Conservation (phyloP, 2,113 vertebrate genomes). For the Thinocorus orbignyianus region DNA sequence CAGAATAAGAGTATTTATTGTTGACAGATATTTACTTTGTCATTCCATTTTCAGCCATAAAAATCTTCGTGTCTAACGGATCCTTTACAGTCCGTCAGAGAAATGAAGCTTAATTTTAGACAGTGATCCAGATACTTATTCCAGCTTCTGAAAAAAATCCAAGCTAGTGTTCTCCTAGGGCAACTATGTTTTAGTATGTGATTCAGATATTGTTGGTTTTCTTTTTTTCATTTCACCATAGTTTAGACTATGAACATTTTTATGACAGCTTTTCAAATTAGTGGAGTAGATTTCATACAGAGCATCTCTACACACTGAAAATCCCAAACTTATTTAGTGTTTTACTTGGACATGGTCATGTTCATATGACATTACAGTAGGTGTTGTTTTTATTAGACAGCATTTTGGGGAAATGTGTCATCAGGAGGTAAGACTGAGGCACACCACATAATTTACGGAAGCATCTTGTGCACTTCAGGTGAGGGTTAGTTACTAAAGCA, state of each 20-base stretch:
- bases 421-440: background rate
- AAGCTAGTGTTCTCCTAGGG: background rate
- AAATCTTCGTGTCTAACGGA: background rate
- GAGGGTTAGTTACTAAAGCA: background rate
- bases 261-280: conserved; percentile 40
- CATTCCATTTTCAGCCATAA: conserved; percentile 16
- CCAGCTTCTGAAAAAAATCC: background rate
- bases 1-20: background rate
- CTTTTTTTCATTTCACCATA: background rate
- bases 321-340: background rate
- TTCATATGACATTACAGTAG: background rate
- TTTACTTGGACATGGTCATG: background rate
- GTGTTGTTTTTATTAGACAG: background rate
- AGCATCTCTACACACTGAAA: background rate
- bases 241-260: conserved; percentile 1
- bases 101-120: background rate
- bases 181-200: conserved; percentile 2
- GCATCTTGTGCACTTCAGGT: background rate
- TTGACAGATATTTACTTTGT: background rate
- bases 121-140: background rate
- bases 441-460: background rate
- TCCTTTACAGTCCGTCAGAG: background rate
- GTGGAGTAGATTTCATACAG: background rate
- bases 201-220: background rate
- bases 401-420: background rate